A percentile compares a stretch with the other conserved stretches of the same genome.
These are phyloP conservation scores for Sylvia atricapilla DNA, from an alignment of 2,113 vertebrate species.

Conservation along the genomic window DNA sequence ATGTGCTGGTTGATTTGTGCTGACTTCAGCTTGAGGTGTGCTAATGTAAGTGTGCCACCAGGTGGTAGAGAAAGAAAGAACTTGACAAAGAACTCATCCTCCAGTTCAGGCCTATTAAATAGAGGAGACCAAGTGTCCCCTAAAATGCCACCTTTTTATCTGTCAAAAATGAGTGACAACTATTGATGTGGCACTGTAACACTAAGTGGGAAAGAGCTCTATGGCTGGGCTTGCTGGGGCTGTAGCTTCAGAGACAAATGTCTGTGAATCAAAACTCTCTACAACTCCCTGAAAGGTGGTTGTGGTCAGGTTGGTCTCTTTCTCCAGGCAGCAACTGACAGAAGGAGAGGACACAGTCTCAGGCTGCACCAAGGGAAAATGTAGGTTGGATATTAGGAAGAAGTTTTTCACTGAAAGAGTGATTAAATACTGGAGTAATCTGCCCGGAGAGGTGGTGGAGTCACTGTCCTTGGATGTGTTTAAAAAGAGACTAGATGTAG, in stretches of 20 bases:
- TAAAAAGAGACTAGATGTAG: too few relatives aligned
- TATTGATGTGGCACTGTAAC: not conserved
- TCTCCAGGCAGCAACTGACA: too few relatives aligned
- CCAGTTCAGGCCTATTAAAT: not conserved
- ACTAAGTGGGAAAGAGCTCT: not conserved
- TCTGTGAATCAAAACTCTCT: not conserved
- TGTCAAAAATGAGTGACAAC: not conserved
- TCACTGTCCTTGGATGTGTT: too few relatives aligned
- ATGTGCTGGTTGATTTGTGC: not conserved
- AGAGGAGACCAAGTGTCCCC: too few relatives aligned
- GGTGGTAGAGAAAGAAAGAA: not conserved
- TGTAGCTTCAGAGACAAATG: not conserved
- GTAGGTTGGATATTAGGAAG: too few relatives aligned
- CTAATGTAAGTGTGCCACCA: conserved; percentile 57
- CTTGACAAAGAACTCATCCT: not conserved
- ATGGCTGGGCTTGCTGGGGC: not conserved
- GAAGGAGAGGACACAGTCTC: too few relatives aligned
- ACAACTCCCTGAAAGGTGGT: too few relatives aligned
- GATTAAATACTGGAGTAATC: too few relatives aligned
- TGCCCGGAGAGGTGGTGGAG: too few relatives aligned
- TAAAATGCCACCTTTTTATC: not conserved
- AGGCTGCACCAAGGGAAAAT: too few relatives aligned
- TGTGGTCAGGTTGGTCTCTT: too few relatives aligned
- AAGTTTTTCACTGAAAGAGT: too few relatives aligned
- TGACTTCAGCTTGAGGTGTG: not conserved